These are phyloP conservation scores for Leptopilina myrica DNA, from an alignment of 2,888 invertebrate genomes.

Conservation along the genomic window DNA sequence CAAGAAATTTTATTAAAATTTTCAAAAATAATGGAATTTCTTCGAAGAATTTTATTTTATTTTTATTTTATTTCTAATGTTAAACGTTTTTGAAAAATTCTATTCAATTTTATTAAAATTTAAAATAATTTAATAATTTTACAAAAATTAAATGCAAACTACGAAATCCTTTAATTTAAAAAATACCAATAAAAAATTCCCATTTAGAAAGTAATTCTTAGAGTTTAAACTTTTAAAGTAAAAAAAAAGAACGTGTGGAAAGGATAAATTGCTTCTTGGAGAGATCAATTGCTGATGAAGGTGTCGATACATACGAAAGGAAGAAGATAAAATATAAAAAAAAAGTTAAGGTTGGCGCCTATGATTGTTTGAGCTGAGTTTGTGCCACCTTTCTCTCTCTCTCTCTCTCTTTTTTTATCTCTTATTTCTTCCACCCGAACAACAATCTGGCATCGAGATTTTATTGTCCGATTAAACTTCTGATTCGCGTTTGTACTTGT, in stretches of 20 bases:
- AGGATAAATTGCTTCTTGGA: not conserved
- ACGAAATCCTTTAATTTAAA: no score
- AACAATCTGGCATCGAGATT: constrained; percentile 37
- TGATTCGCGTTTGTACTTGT: constrained; percentile 31
- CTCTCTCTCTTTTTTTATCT: not conserved
- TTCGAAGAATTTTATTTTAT: no score
- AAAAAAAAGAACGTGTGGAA: not conserved
- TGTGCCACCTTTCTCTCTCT: constrained; percentile 29
- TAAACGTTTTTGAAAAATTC: no score
- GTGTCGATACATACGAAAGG: constrained; percentile 18
- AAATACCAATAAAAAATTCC: no score
- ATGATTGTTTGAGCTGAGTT: constrained; percentile 27
- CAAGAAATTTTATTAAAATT: no score
- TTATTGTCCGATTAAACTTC: constrained; percentile 40
- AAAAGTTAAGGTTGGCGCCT: constrained; percentile 21
- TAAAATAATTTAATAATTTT: no score
- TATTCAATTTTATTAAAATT: no score
- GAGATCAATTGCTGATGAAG: not conserved
- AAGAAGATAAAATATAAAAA: constrained; percentile 17
- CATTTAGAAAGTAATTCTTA: not conserved
- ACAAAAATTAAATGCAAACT: no score
- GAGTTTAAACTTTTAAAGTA: not conserved
- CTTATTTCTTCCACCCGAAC: constrained; percentile 12
- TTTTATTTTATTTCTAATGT: no score
- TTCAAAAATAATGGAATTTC: no score